These are phyloP conservation scores for Adrianichthys oophorus DNA, from an alignment of 2,797 vertebrate species.

Conservation along the genomic window DNA sequence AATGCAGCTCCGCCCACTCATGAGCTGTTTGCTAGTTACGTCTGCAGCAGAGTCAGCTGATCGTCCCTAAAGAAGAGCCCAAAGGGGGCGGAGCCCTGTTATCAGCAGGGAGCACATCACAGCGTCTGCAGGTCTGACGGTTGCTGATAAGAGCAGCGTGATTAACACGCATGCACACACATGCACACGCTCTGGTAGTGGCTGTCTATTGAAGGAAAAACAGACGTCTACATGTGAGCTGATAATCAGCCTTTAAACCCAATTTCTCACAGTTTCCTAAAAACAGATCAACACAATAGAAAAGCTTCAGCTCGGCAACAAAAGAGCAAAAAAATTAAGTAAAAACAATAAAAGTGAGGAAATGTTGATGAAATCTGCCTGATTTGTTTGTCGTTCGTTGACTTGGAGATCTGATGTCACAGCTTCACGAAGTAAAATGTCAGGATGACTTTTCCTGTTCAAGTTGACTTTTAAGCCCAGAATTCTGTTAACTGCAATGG, in stretches of 20 bases:
- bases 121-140: conserved; percentile 75
- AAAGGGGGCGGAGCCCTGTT: conserved; percentile 65
- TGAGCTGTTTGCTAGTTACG: conserved; percentile 36
- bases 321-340: conserved; percentile 13
- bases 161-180: conserved; percentile 51
- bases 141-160: conserved; percentile 74
- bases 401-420: no score
- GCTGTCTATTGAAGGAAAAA: conserved; percentile 67
- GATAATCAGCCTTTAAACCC: conserved; percentile 75
- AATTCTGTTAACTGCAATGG: conserved; percentile 44
- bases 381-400: no score
- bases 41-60: conserved; percentile 69
- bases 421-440: conserved; percentile 25
- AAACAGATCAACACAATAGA: conserved; percentile 47
- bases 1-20: conserved; percentile 9
- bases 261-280: conserved; percentile 64
- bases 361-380: no score
- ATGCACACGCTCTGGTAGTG: conserved; percentile 42
- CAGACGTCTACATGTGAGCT: conserved; percentile 69
- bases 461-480: conserved; percentile 32
- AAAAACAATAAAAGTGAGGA: not conserved
- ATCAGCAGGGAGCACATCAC: conserved; percentile 76
- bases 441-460: conserved; percentile 43
- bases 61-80: conserved; percentile 67
- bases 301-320: conserved; percentile 23